phyloP scores from a whole-genome alignment of 2,888 invertebrate species.

The Drosophila crucigera region DNA sequence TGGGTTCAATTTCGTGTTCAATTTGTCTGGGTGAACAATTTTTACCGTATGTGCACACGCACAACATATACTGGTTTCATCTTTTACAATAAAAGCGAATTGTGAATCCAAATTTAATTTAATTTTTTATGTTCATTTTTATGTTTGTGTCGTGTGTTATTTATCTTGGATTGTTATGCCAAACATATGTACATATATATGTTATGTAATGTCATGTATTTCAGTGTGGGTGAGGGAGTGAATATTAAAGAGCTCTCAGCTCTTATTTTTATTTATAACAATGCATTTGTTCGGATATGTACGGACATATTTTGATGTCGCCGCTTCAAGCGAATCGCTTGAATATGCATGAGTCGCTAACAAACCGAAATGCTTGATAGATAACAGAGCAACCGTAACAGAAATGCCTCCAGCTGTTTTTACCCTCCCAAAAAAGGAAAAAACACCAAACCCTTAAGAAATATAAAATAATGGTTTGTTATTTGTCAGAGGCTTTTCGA shows the following conservation, averaged over 20 bases:
- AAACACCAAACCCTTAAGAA: neutral
- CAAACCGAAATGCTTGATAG: conserved; percentile 49
- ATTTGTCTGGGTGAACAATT: neutral
- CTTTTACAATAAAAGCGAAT: conserved; percentile 42
- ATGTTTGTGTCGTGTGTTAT: conserved; percentile 22
- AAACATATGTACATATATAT: conserved; percentile 1
- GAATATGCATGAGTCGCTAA: conserved; percentile 55
- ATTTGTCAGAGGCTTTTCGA: conserved; percentile 42
- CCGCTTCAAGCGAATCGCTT: conserved; percentile 18
- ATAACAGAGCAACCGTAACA: conserved; percentile 30
- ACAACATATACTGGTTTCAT: conserved; percentile 40
- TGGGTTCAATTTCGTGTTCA: neutral
- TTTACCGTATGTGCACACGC: neutral
- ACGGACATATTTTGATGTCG: conserved; percentile 15
- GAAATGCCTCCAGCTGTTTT: conserved; percentile 15
- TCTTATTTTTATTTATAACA: conserved; percentile 54
- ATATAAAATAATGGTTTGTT: conserved; percentile 25
- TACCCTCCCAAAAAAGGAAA: conserved; percentile 4
- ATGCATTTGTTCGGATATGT: conserved; percentile 57
- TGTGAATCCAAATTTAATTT: conserved; percentile 48
- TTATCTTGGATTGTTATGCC: conserved; percentile 15
- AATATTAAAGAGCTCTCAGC: conserved; percentile 16
- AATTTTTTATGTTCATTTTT: conserved; percentile 48
- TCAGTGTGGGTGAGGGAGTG: conserved; percentile 7
- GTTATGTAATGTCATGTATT: conserved; percentile 3